Evolutionary conservation across 2,113 vertebrate genomes (phyloP), one percentile per base, ranked within the genome.

Genomic region (Vanacampus margaritifer): DNA sequence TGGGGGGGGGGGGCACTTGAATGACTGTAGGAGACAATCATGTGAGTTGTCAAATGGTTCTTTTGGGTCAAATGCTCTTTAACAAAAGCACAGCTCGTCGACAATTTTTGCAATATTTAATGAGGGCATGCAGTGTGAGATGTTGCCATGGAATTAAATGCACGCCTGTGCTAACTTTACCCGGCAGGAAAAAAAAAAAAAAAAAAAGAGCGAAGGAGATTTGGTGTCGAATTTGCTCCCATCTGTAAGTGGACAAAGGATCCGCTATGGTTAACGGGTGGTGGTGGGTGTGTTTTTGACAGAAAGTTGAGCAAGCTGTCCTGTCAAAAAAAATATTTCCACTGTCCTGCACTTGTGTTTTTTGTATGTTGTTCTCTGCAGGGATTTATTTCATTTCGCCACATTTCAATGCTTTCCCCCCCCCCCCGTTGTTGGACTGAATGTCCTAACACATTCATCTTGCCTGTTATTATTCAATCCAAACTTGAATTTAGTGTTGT

Each of bases 21-120:
- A 88, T 86, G 80, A 84, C 79, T 85, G 88, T 83, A 69, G 75
- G 74, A 81, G 82, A 79, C 75, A 57, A 64, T 88, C 90, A 89
- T 79, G 86, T 86, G 89, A 90, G 83, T 79, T 85, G 89, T 90
- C 88, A 90, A 89, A 90, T 89, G 90, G 71, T 87, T 86, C 75
- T 84, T 81, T 84, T 73, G 78, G 81, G 86, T 88, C 83, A 90
- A 88, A 84, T 63, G 83, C 83, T 89, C 83, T 88, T 90, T 87
- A 86, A 85, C 74, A 83, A 80, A 74, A 83, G 78, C 74, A 17
- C 73, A 83, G 67, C 61, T 50, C 64, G 76, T 78, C 75, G 71
- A 78, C 76, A 75, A 78, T 26, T 71, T 73, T 43, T 57, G 54
- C 68, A 64, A 51, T 64, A n/a, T 75, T 71, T 70, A 73, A 79